Evolutionary conservation across 2,113 vertebrate species (phyloP), one percentile per base, ranked within the genome.

Genomic region (Condylura cristata): DNA sequence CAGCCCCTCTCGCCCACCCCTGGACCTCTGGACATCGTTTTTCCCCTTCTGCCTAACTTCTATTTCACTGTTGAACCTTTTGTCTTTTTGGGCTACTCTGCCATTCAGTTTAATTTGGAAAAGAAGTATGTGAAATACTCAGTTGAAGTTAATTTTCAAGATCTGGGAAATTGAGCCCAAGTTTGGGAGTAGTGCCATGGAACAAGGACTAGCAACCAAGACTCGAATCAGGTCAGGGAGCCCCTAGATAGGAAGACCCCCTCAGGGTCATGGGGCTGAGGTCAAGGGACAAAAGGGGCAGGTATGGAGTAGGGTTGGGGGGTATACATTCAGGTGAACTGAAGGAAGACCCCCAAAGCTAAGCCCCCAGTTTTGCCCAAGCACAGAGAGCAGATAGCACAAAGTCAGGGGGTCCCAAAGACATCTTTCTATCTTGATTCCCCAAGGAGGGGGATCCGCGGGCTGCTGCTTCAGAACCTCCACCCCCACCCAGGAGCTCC

Each of bases 51-150:
- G 44, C 70, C 71, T 94, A 80, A 91, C 93, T 94, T 93, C 91
- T 92, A 74, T 86, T 92, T 96, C 65, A 66, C 0, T 86, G 53
- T 70, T 61, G 66, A 28, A 89, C 75, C 78, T 90, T 83, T 72
- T 65, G n/a, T 88, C 72, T 72, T 68, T 85, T 41, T 87, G 39
- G n/a, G 72, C 56, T 88, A 20, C 66, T 88, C 76, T 85, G 81
- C 74, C 44, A 93, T 85, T 92, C 71, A 53, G 37, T 89, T 94
- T 95, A 93, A 95, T 90, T 94, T 92, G 65, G 56, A 63, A 90
- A 94, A 86, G 48, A 68, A 89, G 58, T 26, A 16, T 75, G 86
- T 72, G 66, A 81, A 87, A 80, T 86, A 83, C 30, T 88, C 46
- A 82, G 37, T 30, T 60, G 26, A 89, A 94, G 88, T 90, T 85